These are phyloP conservation scores for Macropus fuliginosus DNA, from an alignment of 2,797 vertebrate species.

Conservation along the genomic window DNA sequence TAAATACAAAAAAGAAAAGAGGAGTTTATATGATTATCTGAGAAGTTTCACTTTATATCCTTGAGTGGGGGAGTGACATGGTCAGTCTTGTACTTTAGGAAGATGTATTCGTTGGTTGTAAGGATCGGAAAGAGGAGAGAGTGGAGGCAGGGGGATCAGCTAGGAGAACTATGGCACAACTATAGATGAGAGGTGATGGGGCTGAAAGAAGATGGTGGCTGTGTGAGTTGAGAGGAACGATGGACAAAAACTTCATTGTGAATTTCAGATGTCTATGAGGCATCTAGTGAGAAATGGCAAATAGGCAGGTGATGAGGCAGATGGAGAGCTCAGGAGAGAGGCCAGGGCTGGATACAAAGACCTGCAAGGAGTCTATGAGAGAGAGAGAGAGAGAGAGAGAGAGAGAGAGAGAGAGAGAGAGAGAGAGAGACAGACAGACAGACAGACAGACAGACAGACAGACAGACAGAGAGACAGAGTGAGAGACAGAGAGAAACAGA, in stretches of 20 bases:
- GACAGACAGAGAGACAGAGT: too few relatives aligned
- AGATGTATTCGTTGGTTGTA: background rate
- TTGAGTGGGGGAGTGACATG: background rate
- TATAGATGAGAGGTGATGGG: background rate
- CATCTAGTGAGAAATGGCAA: background rate
- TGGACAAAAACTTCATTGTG: background rate
- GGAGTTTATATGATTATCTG: background rate
- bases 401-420: too few relatives aligned
- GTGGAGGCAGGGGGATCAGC: background rate
- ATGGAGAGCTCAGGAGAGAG: background rate
- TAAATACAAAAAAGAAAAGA: background rate
- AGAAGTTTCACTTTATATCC: background rate
- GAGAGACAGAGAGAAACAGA: too few relatives aligned
- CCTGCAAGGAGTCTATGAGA: background rate
- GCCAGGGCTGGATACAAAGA: background rate
- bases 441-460: too few relatives aligned
- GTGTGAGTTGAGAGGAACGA: background rate
- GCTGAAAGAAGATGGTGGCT: background rate
- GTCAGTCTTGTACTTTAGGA: background rate
- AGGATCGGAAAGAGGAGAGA: background rate
- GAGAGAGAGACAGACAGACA: background rate
- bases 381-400: background rate
- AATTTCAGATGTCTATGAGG: background rate
- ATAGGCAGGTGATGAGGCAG: background rate
- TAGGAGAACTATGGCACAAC: background rate